A percentile compares a stretch with the other conserved stretches of the same genome.
Evolutionary conservation across 2,797 vertebrate species (phyloP).

Genomic region (Gobio occitaniae): DNA sequence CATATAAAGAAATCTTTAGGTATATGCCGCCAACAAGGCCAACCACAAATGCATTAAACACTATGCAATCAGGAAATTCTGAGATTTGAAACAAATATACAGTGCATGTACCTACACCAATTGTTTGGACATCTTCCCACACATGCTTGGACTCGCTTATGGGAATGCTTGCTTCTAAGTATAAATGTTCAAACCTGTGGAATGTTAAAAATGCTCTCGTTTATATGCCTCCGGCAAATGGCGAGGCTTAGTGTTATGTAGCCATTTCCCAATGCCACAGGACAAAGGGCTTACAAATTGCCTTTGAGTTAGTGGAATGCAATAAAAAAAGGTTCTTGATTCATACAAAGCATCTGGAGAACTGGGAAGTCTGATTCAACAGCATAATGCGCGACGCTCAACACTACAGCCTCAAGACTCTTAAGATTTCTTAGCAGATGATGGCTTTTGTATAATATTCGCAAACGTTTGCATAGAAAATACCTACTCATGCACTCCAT

Average conservation of each 20-base stretch:
- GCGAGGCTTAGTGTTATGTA: conserved; percentile 37
- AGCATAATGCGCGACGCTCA: background rate
- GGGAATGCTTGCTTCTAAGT: conserved; percentile 41
- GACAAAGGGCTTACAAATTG: conserved; percentile 33
- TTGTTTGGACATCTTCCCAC: conserved; percentile 29
- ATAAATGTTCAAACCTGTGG: conserved; percentile 53
- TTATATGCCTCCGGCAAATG: conserved; percentile 38
- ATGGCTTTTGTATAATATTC: conserved; percentile 3
- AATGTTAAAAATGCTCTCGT: conserved; percentile 57
- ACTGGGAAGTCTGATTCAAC: conserved; percentile 2
- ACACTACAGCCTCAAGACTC: conserved; percentile 8
- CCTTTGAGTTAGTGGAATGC: conserved; percentile 25
- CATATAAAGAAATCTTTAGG: background rate
- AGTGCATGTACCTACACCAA: conserved; percentile 13
- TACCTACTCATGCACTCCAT: background rate
- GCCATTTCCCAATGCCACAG: conserved; percentile 48
- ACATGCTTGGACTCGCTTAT: conserved; percentile 51
- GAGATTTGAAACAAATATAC: conserved; percentile 15
- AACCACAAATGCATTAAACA: background rate
- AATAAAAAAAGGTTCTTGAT: conserved; percentile 29
- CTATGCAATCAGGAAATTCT: background rate
- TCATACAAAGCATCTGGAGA: conserved; percentile 26
- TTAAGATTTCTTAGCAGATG: background rate
- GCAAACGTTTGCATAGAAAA: background rate
- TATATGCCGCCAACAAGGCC: background rate